Base-by-base conservation (phyloP, 1,140 invertebrate species). In the Drosophila ogumai region DNA sequence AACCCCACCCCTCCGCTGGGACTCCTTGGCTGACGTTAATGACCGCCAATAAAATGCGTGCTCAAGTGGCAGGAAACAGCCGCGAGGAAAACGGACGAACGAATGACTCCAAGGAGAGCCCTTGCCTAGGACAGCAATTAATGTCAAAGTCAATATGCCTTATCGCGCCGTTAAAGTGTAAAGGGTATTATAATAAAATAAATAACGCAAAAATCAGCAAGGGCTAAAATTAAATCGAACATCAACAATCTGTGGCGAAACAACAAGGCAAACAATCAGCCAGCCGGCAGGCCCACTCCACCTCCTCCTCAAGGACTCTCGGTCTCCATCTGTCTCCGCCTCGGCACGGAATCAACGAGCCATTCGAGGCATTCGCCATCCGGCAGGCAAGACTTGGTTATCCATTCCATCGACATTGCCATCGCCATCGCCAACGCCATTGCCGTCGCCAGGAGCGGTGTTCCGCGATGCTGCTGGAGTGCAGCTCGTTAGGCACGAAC, bases 171-270 rank as follows among this genome's bases (percentile, higher is more conserved):
- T 88, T 90, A 88, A 88, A 84, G 52, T 84, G 81, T 90, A 88
- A 88, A 88, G 84, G 85, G 84, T 90, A 88, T 88, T 88, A 84
- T 78, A 88, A 90, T 88, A 90, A 88, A 88, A 88, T 88, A 88
- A 88, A 88, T 88, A 88, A 90, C 80, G 85, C 84, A 88, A 88
- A 88, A 88, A 81, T 90, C 84, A 88, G 80, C 80, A 69, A 60
- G 68, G 69, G 80, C 81, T 88, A 71, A 88, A 88, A 88, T 88
- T 88, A 88, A 88, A 88, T 88, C 84, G 84, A 88, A 90, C 85
- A 88, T 88, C 84, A 90, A 84, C 80, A 90, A 88, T 90, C 84
- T 88, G 84, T 75, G 84, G 65, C 56, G 46, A 64, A 78, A 73
- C 76, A 73, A 81, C 64, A 67, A 65, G 66, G 47, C 54, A 49